Evolutionary conservation across 2,888 invertebrate species (phyloP).

Genomic region (Bedellia somnulentella): DNA sequence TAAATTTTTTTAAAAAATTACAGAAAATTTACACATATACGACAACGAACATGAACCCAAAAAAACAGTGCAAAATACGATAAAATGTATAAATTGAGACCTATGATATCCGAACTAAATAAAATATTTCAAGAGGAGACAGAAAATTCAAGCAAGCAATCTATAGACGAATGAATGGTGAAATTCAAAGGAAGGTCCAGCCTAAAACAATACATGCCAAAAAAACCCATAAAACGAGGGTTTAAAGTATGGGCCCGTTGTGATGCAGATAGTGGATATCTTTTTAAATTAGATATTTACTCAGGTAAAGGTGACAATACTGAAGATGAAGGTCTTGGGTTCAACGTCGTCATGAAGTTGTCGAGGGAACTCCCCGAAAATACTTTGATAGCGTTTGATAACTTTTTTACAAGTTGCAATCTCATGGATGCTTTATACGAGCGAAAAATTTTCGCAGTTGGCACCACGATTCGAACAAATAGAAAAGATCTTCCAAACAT

Average conservation of each 20-base stretch:
- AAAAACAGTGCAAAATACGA: slow-evolving; percentile 8
- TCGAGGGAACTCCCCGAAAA: slow-evolving; percentile 2
- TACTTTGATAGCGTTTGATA: slow-evolving; percentile 5
- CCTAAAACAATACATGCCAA: slow-evolving; percentile 16
- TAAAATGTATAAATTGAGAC: slow-evolving; percentile 10
- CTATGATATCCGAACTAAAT: slow-evolving; percentile 7
- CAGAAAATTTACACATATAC: slow-evolving; percentile 9
- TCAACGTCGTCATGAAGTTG: slow-evolving; percentile 10
- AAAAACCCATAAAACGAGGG: slow-evolving; percentile 10
- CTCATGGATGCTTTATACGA: slow-evolving; percentile 13
- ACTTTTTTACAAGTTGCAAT: no score
- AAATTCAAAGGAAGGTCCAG: slow-evolving; percentile 15
- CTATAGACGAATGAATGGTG: slow-evolving; percentile 16
- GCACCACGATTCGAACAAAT: slow-evolving; percentile 15
- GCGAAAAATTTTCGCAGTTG: slow-evolving; percentile 14
- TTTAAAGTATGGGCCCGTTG: slow-evolving; percentile 6
- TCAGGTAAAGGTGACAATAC: slow-evolving; percentile 13
- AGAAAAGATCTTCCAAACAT: slow-evolving; percentile 15
- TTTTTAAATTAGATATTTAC: slow-evolving; percentile 11
- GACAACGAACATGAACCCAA: slow-evolving; percentile 8
- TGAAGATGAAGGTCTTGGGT: slow-evolving; percentile 13
- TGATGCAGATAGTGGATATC: slow-evolving; percentile 4
- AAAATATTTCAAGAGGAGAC: slow-evolving; percentile 8
- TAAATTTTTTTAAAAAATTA: slow-evolving; percentile 8
- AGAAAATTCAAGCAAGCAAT: slow-evolving; percentile 11